Percentiles rank a stretch among this genome's conserved stretches.
phyloP scores from a whole-genome alignment of 2,113 vertebrate genomes.

The Hyaena hyaena region DNA sequence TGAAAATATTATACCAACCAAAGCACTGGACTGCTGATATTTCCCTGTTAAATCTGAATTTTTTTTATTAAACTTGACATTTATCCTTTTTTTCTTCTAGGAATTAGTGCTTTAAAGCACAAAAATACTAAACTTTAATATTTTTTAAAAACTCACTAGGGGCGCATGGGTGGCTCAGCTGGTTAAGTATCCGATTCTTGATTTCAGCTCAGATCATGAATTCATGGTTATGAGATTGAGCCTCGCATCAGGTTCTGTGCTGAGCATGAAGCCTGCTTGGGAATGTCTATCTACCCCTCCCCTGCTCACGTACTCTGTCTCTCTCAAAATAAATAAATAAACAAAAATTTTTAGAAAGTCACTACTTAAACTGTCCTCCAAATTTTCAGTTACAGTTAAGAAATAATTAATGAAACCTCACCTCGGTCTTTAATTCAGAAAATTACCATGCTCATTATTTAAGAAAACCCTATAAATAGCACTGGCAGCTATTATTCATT shows the following conservation, averaged over 20 bases:
- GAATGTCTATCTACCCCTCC: no score
- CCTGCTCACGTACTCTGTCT: no score
- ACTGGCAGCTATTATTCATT: background rate
- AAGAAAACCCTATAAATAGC: conserved; percentile 19
- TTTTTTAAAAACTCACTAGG: background rate
- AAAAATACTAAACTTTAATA: conserved; percentile 32
- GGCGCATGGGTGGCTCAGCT: no score
- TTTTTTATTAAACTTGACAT: conserved; percentile 39
- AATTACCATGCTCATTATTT: background rate
- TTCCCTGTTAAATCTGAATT: background rate
- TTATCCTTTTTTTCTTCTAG: conserved; percentile 35
- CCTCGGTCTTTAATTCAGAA: background rate
- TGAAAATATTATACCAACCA: background rate
- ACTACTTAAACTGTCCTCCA: background rate
- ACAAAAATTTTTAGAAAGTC: background rate
- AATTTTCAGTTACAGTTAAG: conserved; percentile 20
- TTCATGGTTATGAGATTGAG: no score
- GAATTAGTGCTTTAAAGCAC: background rate
- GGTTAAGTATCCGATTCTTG: no score
- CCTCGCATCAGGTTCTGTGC: no score
- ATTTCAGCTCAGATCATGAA: no score
- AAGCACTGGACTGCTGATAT: background rate
- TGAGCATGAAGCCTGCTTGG: no score
- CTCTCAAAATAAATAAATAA: no score
- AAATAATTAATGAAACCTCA: conserved; percentile 20